These are phyloP conservation scores for Clanis bilineata DNA, from an alignment of 2,888 invertebrate genomes.

Conservation along the genomic window DNA sequence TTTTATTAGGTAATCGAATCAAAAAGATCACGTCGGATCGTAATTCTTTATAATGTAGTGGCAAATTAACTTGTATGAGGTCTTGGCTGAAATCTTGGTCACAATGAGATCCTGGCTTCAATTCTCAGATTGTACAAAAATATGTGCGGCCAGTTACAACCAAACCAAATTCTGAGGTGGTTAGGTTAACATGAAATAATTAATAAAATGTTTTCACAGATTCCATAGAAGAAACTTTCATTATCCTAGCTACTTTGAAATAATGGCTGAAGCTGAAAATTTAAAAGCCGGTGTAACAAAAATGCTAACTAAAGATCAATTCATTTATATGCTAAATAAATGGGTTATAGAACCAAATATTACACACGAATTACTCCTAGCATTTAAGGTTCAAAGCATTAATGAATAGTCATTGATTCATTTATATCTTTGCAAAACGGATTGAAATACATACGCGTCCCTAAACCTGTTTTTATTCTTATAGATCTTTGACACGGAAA, in stretches of 20 bases:
- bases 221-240: conserved; percentile 64
- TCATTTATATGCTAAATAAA: conserved; percentile 60
- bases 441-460: background rate
- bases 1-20: no score
- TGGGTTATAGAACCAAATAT: conserved; percentile 54
- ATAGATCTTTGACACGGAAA: conserved; percentile 71
- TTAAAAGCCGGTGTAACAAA: conserved; percentile 52
- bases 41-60: no score
- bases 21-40: no score
- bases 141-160: background rate
- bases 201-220: conserved; percentile 37
- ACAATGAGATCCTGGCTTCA: background rate
- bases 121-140: background rate
- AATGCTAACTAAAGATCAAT: conserved; percentile 61
- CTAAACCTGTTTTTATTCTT: conserved; percentile 18
- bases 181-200: no score
- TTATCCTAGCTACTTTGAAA: conserved; percentile 63
- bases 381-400: conserved; percentile 50
- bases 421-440: background rate
- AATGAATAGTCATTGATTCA: background rate
- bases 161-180: no score
- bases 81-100: no score
- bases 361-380: conserved; percentile 64
- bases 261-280: conserved; percentile 61
- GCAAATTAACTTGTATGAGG: no score